Conservation (phyloP, 2,797 vertebrate genomes). For the Okamejei kenojei region DNA sequence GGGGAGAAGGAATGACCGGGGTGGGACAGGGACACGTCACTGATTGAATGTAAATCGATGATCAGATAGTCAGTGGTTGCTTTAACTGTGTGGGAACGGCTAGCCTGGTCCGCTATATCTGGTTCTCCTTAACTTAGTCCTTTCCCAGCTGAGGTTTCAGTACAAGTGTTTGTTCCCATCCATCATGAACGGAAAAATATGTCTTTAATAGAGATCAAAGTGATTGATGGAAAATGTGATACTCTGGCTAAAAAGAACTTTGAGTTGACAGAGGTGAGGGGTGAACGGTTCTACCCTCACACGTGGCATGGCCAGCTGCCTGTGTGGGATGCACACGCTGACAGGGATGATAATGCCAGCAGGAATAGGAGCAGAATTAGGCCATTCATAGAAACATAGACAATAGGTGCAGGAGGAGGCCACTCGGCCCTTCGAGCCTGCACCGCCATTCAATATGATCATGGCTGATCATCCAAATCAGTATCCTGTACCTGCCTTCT, state of each 20-base stretch:
- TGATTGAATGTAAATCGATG: neutral
- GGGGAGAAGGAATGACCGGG: too few relatives aligned
- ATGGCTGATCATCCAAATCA: too few relatives aligned
- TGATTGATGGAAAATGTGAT: constrained; percentile 8
- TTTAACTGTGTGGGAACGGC: neutral
- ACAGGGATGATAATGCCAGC: neutral
- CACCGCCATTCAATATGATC: too few relatives aligned
- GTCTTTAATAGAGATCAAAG: constrained; percentile 23
- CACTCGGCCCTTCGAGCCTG: too few relatives aligned
- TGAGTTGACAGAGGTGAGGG: neutral
- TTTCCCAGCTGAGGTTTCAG: neutral
- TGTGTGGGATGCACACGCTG: neutral
- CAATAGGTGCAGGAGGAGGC: too few relatives aligned
- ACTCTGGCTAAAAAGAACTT: constrained; percentile 18
- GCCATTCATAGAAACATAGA: too few relatives aligned
- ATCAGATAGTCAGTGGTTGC: too few relatives aligned
- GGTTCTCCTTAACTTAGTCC: neutral
- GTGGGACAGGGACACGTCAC: too few relatives aligned
- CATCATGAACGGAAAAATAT: neutral
- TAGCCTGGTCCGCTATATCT: neutral
- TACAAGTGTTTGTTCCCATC: neutral
- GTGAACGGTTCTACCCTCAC: neutral
- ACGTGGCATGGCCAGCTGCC: neutral
- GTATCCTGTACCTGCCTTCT: too few relatives aligned
- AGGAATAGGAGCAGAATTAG: neutral